Conservation (phyloP, 2,113 vertebrate genomes). For the Delphinapterus leucas region DNA sequence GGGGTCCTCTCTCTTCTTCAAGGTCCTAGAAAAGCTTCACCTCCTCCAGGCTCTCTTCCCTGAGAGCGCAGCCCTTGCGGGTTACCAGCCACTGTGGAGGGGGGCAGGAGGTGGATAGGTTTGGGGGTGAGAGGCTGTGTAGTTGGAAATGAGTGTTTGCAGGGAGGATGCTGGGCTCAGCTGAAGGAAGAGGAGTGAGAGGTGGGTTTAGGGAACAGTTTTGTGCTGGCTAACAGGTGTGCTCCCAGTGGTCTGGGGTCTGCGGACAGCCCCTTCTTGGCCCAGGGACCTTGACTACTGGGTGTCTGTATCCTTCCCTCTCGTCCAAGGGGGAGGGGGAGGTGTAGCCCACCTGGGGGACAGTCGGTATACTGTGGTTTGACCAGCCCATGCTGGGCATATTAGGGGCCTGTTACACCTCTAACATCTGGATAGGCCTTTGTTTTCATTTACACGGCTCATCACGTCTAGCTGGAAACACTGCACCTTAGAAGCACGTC, state of each 20-base stretch:
- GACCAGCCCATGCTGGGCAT: neutral
- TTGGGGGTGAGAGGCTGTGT: neutral
- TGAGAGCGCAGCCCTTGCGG: neutral
- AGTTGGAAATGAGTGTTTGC: neutral
- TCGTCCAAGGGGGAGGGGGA: neutral
- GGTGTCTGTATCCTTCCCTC: neutral
- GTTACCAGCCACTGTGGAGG: neutral
- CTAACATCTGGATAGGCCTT: neutral
- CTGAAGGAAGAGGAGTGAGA: neutral
- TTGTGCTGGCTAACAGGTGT: neutral
- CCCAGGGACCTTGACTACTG: neutral
- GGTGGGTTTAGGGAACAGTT: neutral
- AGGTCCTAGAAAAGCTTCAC: neutral
- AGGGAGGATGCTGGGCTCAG: too few relatives aligned
- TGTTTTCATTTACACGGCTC: neutral
- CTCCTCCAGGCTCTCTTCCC: neutral
- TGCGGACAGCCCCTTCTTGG: neutral
- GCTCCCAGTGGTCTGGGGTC: neutral
- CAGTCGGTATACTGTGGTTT: neutral
- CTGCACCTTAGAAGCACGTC: neutral
- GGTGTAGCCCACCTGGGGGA: fast-evolving
- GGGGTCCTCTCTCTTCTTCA: neutral
- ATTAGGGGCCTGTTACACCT: neutral
- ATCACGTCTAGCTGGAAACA: neutral
- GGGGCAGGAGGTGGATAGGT: neutral